Evolutionary conservation across 2,888 invertebrate species (phyloP).

Genomic region (Rhaphigaster nebulosa): DNA sequence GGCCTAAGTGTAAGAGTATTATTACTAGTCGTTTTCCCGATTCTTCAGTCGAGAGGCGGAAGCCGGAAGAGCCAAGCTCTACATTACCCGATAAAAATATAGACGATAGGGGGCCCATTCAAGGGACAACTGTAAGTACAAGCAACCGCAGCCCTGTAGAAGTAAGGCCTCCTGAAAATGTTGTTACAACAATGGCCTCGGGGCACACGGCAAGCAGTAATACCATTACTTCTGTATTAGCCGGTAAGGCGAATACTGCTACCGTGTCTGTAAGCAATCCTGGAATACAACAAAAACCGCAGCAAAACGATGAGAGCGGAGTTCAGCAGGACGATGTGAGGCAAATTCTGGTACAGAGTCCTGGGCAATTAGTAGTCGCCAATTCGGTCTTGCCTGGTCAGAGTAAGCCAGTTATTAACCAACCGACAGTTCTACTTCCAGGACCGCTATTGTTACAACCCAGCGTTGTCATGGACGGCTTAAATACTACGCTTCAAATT

Average conservation of each 20-base stretch:
- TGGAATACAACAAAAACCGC: conserved; percentile 60
- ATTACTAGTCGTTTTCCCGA: conserved; percentile 63
- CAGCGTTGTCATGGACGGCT: conserved; percentile 82
- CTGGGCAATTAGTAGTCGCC: conserved; percentile 77
- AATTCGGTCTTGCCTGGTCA: conserved; percentile 64
- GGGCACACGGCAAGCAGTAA: conserved; percentile 84
- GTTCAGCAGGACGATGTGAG: conserved; percentile 52
- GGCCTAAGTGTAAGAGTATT: conserved; percentile 61
- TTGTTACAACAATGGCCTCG: conserved; percentile 78
- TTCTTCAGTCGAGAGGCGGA: conserved; percentile 63
- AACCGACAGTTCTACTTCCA: conserved; percentile 82
- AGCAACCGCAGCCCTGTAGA: conserved; percentile 83
- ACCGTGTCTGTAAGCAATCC: conserved; percentile 77
- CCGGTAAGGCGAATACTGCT: conserved; percentile 81
- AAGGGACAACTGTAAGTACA: conserved; percentile 87
- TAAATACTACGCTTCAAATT: conserved; percentile 76
- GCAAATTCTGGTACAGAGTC: conserved; percentile 82
- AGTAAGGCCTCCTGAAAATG: conserved; percentile 66
- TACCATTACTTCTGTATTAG: conserved; percentile 84
- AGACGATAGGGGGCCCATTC: conserved; percentile 82
- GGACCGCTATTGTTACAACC: conserved; percentile 85
- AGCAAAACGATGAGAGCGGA: conserved; percentile 64
- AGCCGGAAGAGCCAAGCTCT: conserved; percentile 63
- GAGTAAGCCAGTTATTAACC: conserved; percentile 78
- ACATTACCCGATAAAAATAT: conserved; percentile 61